Conservation (phyloP, 2,113 vertebrate genomes). For the Numenius arquata region DNA sequence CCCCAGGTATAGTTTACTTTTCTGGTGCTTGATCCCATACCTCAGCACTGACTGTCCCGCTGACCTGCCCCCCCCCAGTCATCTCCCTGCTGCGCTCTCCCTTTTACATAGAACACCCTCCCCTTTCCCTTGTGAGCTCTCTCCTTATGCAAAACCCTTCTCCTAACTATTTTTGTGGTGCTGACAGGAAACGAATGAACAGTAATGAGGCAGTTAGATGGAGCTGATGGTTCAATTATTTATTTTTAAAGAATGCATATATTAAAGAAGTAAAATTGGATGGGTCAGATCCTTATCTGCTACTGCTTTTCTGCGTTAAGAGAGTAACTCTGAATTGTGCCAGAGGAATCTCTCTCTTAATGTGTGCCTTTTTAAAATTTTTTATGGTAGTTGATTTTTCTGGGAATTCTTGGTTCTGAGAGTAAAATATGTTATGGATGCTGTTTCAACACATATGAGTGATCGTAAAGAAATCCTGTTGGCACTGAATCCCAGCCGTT, state of each 20-base stretch:
- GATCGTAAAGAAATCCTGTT: not conserved
- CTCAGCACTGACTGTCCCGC: not conserved
- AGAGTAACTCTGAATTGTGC: not conserved
- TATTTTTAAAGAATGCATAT: constrained; percentile 2
- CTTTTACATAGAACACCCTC: not conserved
- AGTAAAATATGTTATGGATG: not conserved
- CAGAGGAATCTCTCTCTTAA: not conserved
- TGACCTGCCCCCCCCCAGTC: not conserved
- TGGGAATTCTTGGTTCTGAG: not conserved
- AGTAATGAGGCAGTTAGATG: not conserved
- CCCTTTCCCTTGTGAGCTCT: not conserved
- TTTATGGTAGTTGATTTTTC: not conserved
- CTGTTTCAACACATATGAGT: not conserved
- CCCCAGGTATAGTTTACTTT: not conserved
- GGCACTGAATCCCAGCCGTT: not conserved
- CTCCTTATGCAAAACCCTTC: not conserved
- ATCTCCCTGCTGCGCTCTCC: not conserved
- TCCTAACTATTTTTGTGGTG: not conserved
- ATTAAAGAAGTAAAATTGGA: not conserved
- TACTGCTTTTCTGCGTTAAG: not conserved
- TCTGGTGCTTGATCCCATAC: not conserved
- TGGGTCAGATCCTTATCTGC: not conserved
- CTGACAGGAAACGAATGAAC: not conserved
- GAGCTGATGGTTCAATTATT: not conserved
- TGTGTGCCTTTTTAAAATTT: not conserved